Percentiles rank a stretch among this genome's conserved stretches.
Conservation (phyloP, 2,797 vertebrate genomes). For the Ambastaia sidthimunki region DNA sequence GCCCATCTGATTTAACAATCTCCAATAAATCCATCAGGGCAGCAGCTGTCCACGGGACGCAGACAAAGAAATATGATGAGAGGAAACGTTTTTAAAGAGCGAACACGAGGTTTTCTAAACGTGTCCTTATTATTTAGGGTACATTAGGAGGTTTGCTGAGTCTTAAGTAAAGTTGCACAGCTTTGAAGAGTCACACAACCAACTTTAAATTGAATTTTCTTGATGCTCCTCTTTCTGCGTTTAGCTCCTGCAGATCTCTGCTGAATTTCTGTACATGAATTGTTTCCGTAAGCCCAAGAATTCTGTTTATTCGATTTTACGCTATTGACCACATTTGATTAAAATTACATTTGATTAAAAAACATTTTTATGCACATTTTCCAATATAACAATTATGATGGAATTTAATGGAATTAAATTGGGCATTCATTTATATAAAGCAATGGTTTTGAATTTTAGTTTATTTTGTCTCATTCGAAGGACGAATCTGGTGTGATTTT, state of each 20-base stretch:
- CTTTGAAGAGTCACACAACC: conserved; percentile 2
- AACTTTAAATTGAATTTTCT: conserved; percentile 49
- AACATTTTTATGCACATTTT: not conserved
- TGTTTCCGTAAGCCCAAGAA: conserved; percentile 15
- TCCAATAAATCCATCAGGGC: not conserved
- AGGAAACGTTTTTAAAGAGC: conserved; percentile 8
- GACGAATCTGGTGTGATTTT: not conserved
- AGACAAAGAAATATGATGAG: conserved; percentile 17
- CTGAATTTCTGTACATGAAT: conserved; percentile 11
- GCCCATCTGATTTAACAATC: conserved; percentile 39
- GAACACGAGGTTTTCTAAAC: conserved; percentile 19
- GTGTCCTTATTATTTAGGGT: conserved; percentile 19
- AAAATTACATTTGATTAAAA: not conserved
- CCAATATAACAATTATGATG: not conserved
- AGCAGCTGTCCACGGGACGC: not conserved
- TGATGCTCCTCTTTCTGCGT: conserved; percentile 17
- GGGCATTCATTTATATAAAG: not conserved
- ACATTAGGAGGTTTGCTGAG: conserved; percentile 28
- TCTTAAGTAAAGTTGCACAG: conserved; percentile 34
- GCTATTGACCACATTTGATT: conserved; percentile 15
- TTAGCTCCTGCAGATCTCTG: not conserved
- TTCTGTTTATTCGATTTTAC: conserved; percentile 10
- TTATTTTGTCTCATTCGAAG: no score
- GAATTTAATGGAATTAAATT: not conserved
- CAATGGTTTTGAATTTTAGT: not conserved